These are phyloP conservation scores for Leptinotarsa undecemlineata DNA, from an alignment of 1,140 invertebrate genomes.

Conservation along the genomic window DNA sequence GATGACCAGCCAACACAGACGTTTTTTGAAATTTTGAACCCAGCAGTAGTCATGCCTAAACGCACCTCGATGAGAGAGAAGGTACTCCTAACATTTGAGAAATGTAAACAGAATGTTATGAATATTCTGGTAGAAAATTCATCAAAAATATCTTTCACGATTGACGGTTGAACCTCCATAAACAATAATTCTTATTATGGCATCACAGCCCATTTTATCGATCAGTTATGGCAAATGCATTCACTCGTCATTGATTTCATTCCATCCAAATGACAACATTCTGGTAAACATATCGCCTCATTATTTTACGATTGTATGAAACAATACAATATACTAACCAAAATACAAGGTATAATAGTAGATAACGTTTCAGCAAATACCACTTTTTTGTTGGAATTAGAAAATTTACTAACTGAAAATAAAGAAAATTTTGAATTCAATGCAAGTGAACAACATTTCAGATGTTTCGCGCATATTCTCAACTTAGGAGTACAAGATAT, in stretches of 20 bases:
- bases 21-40: conserved; percentile 41
- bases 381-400: conserved; percentile 35
- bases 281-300: conserved; percentile 49
- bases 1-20: conserved; percentile 47
- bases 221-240: conserved; percentile 41
- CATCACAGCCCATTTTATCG: conserved; percentile 48
- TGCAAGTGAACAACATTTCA: no score
- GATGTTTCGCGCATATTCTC: no score
- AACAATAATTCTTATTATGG: conserved; percentile 48
- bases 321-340: conserved; percentile 44
- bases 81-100: conserved; percentile 39
- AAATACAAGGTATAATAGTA: conserved; percentile 43
- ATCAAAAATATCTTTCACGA: conserved; percentile 52
- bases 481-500: no score
- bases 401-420: no score
- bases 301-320: conserved; percentile 46
- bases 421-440: no score
- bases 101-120: conserved; percentile 35
- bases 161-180: conserved; percentile 50
- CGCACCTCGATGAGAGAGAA: conserved; percentile 36
- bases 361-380: conserved; percentile 36
- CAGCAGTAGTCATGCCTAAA: conserved; percentile 39
- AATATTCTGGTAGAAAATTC: conserved; percentile 43
- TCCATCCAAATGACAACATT: conserved; percentile 48
- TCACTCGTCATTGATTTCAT: conserved; percentile 51